Evolutionary conservation across 2,888 invertebrate genomes (phyloP).

Genomic region (Mimachlamys varia): DNA sequence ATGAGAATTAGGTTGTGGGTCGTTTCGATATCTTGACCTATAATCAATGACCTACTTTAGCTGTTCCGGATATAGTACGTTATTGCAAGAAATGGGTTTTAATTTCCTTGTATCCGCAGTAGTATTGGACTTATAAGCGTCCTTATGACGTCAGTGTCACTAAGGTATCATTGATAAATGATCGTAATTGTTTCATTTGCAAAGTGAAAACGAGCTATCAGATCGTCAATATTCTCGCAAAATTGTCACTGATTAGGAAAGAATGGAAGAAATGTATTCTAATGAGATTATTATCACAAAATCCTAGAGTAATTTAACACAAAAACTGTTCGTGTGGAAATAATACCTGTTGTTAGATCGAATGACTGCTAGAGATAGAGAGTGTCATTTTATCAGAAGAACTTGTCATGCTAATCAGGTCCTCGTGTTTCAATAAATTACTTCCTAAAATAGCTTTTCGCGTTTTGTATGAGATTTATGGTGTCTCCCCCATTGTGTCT

Average conservation of each 20-base stretch:
- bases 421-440: background rate
- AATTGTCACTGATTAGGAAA: background rate
- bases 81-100: no score
- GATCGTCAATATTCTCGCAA: background rate
- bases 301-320: background rate
- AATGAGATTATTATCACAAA: background rate
- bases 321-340: background rate
- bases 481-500: no score
- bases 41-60: no score
- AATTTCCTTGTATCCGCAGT: background rate
- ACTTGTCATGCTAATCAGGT: background rate
- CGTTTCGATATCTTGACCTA: no score
- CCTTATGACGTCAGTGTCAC: background rate
- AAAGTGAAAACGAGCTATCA: background rate
- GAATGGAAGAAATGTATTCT: background rate
- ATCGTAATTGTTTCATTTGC: background rate
- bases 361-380: background rate
- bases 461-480: background rate
- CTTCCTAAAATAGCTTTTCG: background rate
- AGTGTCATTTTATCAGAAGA: background rate
- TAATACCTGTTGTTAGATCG: background rate
- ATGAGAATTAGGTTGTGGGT: no score
- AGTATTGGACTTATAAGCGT: background rate
- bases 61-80: no score
- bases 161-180: background rate